Base-by-base conservation (phyloP, 1,140 invertebrate species). In the Trichoplusia ni region DNA sequence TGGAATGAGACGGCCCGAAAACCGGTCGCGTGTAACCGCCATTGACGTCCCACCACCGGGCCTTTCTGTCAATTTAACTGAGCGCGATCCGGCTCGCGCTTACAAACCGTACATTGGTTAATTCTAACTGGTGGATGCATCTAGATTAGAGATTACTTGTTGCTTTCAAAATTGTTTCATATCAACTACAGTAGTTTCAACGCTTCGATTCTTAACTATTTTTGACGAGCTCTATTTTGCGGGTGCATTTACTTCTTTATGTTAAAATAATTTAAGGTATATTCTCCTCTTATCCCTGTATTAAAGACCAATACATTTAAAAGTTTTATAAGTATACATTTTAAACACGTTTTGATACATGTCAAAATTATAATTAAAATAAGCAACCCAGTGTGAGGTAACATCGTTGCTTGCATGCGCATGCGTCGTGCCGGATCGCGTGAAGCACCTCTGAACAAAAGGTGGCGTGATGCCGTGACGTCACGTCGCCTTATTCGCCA, bases 381-480 rank as follows among this genome's bases (percentile, higher is more conserved):
- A 62, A 62, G 58, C 42, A 62, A 62, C 46, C 40, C 44, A 38
- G 44, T 44, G 31, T 42, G 46, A 31, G 25, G 56, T 47, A 46
- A 60, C 42, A 44, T n/a, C 13, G 21, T 62, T 38, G 16, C 59
- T 42, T 31, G 35, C 60, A 53, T 58, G 62, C 44, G 64, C 51
- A 49, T 72, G 74, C 64, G 76, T 35, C 62, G 69, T 76, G 82
- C 82, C 79, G 85, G 76, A 86, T 86, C 82, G 85, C 78, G 66
- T 64, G 64, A 62, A 64, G 67, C 79, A 79, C 83, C 81, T 81
- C 84, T 87, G 84, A 69, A 87, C 83, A 79, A 89, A 88, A 89
- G 86, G 87, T 90, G 87, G 86, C 87, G 87, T 90, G 87, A 90
- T 88, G 81, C 79, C 40, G 74, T 89, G 86, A 86, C 87, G 86